Evolutionary conservation across 1,140 invertebrate genomes (phyloP).

Genomic region (Sesamia nonagrioides): DNA sequence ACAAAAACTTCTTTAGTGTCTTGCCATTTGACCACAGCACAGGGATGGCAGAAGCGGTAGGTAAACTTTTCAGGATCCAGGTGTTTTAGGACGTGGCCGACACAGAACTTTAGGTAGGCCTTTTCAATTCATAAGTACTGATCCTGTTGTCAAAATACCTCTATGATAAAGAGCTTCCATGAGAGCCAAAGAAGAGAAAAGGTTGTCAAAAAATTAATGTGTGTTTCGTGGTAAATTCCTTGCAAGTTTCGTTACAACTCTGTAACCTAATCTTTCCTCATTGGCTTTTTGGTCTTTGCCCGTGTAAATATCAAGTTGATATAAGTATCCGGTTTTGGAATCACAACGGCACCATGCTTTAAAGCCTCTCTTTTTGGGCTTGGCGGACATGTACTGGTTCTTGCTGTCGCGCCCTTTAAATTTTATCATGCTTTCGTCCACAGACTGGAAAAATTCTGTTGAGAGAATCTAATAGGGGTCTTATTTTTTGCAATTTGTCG

Average conservation of each 20-base stretch:
- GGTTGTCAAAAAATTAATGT: constrained; percentile 59
- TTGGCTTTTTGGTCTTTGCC: constrained; percentile 53
- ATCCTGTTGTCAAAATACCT: constrained; percentile 51
- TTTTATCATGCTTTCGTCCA: constrained; percentile 22
- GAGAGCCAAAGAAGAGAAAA: constrained; percentile 45
- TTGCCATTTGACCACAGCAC: background rate
- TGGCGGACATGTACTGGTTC: background rate
- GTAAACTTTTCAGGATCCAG: too few relatives aligned
- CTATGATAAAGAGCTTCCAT: constrained; percentile 50
- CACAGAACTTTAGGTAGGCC: too few relatives aligned
- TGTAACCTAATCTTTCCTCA: constrained; percentile 58
- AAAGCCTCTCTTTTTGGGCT: background rate
- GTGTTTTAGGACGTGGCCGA: too few relatives aligned
- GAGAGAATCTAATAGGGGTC: background rate
- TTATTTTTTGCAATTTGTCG: background rate
- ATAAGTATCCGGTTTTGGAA: constrained; percentile 53
- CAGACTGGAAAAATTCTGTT: background rate
- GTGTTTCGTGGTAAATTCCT: constrained; percentile 48
- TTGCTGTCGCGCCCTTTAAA: constrained; percentile 29
- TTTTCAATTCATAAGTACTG: constrained; percentile 47
- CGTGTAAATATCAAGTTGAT: constrained; percentile 55
- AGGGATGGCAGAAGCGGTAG: background rate
- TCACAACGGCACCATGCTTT: constrained; percentile 10
- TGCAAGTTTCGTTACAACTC: constrained; percentile 54
- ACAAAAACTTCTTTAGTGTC: constrained; percentile 12